Evolutionary conservation across 35 echinoderm and acorn worm species (phyloP).

Genomic region (Apostichopus parvimensis): DNA sequence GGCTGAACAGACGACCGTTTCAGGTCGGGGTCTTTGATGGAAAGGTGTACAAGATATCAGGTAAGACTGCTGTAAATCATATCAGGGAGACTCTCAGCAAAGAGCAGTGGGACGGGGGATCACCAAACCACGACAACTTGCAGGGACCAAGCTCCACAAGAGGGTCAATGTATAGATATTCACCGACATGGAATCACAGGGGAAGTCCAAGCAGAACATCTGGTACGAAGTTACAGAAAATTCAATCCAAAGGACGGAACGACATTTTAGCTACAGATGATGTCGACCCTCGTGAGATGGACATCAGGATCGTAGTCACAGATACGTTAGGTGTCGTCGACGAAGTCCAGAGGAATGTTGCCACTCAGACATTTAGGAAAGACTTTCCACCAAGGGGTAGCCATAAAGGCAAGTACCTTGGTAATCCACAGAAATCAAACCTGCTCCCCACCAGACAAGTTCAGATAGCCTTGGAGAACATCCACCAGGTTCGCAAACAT

Average conservation of each 20-base stretch:
- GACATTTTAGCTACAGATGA: not conserved
- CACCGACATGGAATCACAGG: not conserved
- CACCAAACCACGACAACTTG: not conserved
- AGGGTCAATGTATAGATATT: not conserved
- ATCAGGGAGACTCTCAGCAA: not conserved
- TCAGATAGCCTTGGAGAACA: not conserved
- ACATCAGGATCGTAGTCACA: not conserved
- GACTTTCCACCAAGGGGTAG: not conserved
- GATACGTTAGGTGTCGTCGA: not conserved
- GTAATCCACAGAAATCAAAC: not conserved
- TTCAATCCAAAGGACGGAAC: not conserved
- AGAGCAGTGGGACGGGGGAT: not conserved
- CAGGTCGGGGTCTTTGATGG: conserved; percentile 17
- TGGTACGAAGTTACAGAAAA: not conserved
- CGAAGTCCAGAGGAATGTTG: not conserved
- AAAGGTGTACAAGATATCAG: not conserved
- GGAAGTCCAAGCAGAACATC: not conserved
- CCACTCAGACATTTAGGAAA: conserved; percentile 3
- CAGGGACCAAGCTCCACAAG: not conserved
- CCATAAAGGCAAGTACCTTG: conserved; percentile 10
- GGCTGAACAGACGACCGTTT: not conserved
- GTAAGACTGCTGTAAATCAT: not conserved
- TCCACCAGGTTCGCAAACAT: not conserved
- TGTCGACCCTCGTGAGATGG: not conserved
- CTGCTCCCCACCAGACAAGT: not conserved